phyloP scores from a whole-genome alignment of 2,113 vertebrate species.

The Salminus brasiliensis region DNA sequence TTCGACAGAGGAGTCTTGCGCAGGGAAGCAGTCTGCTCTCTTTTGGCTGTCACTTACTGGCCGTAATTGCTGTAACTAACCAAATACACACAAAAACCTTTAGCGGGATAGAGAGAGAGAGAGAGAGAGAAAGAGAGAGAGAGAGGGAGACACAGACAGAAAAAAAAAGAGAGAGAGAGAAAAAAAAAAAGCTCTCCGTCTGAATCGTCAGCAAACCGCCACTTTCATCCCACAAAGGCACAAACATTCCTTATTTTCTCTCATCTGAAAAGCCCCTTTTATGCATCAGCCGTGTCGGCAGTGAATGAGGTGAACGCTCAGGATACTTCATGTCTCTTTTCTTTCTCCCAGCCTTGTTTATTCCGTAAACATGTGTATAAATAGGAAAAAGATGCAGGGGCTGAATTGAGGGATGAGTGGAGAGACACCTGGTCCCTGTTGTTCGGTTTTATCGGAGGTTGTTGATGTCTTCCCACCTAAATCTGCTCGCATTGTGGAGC shows the following conservation, averaged over 20 bases:
- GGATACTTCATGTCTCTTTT: constrained; percentile 67
- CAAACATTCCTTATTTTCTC: constrained; percentile 91
- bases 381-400: constrained; percentile 61
- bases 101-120: constrained; percentile 79
- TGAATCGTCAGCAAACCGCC: constrained; percentile 89
- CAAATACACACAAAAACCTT: constrained; percentile 96
- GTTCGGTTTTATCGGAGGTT: constrained; percentile 38
- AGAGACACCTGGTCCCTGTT: constrained; percentile 66
- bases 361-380: constrained; percentile 53
- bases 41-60: constrained; percentile 99
- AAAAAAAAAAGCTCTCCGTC: constrained; percentile 89
- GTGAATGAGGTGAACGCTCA: constrained; percentile 68
- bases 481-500: constrained; percentile 37
- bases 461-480: constrained; percentile 45
- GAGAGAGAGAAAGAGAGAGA: too few relatives aligned
- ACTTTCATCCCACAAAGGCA: constrained; percentile 96
- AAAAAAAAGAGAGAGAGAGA: too few relatives aligned
- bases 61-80: constrained; percentile 99
- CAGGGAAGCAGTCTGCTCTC: constrained; percentile 97
- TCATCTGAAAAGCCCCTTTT: constrained; percentile 89
- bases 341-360: constrained; percentile 56
- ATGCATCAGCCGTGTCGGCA: constrained; percentile 75
- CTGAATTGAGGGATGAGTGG: constrained; percentile 33
- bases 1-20: constrained; percentile 97
- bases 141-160: constrained; percentile 70